Percentiles rank a stretch among this genome's conserved stretches.
Evolutionary conservation across 2,888 invertebrate genomes (phyloP).

Genomic region (Sinohyriopsis cumingii): DNA sequence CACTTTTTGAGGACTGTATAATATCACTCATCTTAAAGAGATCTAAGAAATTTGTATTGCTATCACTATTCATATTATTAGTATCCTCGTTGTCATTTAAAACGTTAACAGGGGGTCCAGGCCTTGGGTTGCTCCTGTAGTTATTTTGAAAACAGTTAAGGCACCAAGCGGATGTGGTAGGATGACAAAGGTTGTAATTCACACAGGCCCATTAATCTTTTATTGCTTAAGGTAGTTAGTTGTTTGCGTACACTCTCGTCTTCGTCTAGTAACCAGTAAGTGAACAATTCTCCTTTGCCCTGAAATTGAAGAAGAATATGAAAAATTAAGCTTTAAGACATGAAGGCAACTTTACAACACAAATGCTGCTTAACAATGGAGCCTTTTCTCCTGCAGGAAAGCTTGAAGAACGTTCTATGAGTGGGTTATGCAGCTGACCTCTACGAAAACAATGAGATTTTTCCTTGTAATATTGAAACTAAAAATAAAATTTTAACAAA

Average conservation of each 20-base stretch:
- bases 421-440: no score
- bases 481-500: no score
- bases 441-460: no score
- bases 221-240: slow-evolving; percentile 15
- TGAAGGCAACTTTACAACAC: background rate
- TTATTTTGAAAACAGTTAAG: background rate
- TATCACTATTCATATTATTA: slow-evolving; percentile 9
- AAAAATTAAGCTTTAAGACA: background rate
- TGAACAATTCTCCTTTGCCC: slow-evolving; percentile 72
- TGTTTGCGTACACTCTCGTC: slow-evolving; percentile 41
- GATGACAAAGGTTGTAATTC: slow-evolving; percentile 14
- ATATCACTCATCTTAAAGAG: slow-evolving; percentile 33
- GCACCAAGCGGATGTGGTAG: slow-evolving; percentile 8
- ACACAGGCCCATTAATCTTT: slow-evolving; percentile 15
- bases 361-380: background rate
- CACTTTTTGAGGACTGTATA: slow-evolving; percentile 8
- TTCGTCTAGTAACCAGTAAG: slow-evolving; percentile 71
- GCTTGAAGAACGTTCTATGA: no score
- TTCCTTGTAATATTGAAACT: no score
- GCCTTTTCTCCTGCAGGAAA: no score
- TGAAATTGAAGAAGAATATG: slow-evolving; percentile 34
- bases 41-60: slow-evolving; percentile 31
- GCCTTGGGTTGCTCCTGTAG: no score
- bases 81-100: slow-evolving; percentile 5
- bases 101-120: no score